Evolutionary conservation across 2,113 vertebrate genomes (phyloP), one percentile per base, ranked within the genome.

Genomic region (Bagarius yarrelli): DNA sequence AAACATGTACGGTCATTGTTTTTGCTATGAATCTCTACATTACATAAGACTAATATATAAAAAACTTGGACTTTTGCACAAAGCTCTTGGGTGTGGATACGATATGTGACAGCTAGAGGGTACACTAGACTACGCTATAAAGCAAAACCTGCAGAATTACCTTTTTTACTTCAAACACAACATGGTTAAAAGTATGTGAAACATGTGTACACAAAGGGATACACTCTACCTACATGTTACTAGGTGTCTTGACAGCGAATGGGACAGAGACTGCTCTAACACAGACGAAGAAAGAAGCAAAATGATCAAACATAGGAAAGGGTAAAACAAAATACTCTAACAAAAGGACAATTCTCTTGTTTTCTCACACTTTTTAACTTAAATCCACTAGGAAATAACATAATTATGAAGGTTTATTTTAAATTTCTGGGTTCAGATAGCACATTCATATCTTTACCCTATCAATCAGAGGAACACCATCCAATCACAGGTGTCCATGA

Each of bases 81-180:
- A 53, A 32, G 25, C 47, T 30, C 14, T 34, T 55, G 9, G 5
- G 4, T 32, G 50, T 23, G 32, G 25, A 72, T 72, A 18, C 21
- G 11, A 32, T 53, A 21, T 21, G 19, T 55, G 32, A 55, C 70
- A 71, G 70, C 70, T 72, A 55, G 70, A 52, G 50, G 70, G 70
- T 3, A 50, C 50, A 53, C 16, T 55, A 18, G 70, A 18, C 70
- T 53, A 32, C 13, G 6, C 9, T 27, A 27, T 53, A 4, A 18
- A 72, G 25, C 50, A 44, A 44, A 67, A 36, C 32, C 9, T 19
- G 27, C 18, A 27, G 27, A 27, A 64, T 30, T 16, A 40, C 13
- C 13, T 0, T 13, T 40, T 36, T 30, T 66, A 1, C 18, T 40
- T 19, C 3, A 14, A 13, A 40, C 40, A 1, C 11, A 40, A n/a